Base-by-base conservation (phyloP, 2,888 invertebrate species). In the Polietes domitor region DNA sequence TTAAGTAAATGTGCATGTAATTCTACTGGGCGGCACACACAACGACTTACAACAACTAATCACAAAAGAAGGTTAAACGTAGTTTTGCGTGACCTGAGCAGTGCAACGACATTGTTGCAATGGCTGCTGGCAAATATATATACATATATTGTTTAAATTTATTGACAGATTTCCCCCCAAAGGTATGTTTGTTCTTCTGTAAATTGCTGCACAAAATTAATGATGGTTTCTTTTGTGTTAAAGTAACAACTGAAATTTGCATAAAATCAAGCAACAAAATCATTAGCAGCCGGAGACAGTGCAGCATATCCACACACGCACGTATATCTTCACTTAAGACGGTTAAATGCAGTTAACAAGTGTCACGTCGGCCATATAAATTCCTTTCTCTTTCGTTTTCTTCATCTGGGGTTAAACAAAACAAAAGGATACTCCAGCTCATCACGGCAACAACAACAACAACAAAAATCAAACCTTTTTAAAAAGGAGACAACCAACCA, bases 281-380 rank as follows among this genome's bases (percentile, higher is more conserved):
- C 85, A 85, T 84, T 81, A 82, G 77, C 83, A 70, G 74, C 58
- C 50, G 12, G 17, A 28, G 53, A 68, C 53, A 53, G 73, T 70
- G n/a, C 58, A 77, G 41, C 63, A 55, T 37, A 37, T 12, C 1
- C 21, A 68, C 68, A 47, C 43, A 78, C 17, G 7, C 32, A 32
- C 32, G 32, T 7, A 9, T 68, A 21, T 12, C 72, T 84, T 76
- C 81, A 81, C 81, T 84, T 81, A 78, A 81, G 81, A 76, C 84
- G 58, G 81, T 84, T 84, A 85, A 85, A 85, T 82, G 85, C 71
- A 85, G 89, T 87, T 88, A 89, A 88, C 90, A 90, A 90, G 89
- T 90, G 91, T 90, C 90, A 89, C 91, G 90, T 90, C 88, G 87
- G 84, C 86, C 87, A 87, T 89, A 90, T 89, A 90, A 89, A 89